Base-by-base conservation (phyloP, 1,140 invertebrate species). In the Theocolax elegans region DNA sequence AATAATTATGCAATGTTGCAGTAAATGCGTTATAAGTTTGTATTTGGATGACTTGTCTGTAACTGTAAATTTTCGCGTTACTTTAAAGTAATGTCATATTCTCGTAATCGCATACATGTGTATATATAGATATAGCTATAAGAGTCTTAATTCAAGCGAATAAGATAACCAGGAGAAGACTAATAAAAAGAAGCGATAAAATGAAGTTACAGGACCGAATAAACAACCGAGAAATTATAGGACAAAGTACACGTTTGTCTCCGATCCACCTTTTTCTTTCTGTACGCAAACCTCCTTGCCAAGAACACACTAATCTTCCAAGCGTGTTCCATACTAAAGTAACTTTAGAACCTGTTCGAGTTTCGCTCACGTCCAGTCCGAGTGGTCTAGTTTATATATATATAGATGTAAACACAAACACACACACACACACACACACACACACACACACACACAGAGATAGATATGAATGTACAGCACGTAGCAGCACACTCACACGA, bases 241-340 rank as follows among this genome's bases (percentile, higher is more conserved):
- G 38, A n/a, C 60, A 49, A 54, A 63, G n/a, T 31, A 42, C 58
- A 31, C 67, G 7, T 48, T 53, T 56, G 27, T 51, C 29, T 66
- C 59, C 35, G 19, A 60, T 46, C 59, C 68, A 44, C 44, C 59
- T 60, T 60, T 67, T 48, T 73, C 71, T 64, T 71, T 66, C 68
- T 64, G 67, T 53, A 53, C 12, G 59, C 17, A 63, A 63, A 49
- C 10, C 58, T 46, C 29, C 60, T 35, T 6, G 4, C 25, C 46
- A 51, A 53, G 54, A 49, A 59, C 42, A 59, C 35, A 67, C 65
- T 67, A 59, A 67, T 67, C 54, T 67, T 49, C 54, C 54, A 23
- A 59, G 44, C 40, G 54, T 31, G 65, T 46, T 51, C 44, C 54
- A 67, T 67, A 67, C 65, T 49, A 67, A n/a, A 67, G 54, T 67